Base-by-base conservation (phyloP, 2,888 invertebrate genomes). In the Ormyrus thymus region DNA sequence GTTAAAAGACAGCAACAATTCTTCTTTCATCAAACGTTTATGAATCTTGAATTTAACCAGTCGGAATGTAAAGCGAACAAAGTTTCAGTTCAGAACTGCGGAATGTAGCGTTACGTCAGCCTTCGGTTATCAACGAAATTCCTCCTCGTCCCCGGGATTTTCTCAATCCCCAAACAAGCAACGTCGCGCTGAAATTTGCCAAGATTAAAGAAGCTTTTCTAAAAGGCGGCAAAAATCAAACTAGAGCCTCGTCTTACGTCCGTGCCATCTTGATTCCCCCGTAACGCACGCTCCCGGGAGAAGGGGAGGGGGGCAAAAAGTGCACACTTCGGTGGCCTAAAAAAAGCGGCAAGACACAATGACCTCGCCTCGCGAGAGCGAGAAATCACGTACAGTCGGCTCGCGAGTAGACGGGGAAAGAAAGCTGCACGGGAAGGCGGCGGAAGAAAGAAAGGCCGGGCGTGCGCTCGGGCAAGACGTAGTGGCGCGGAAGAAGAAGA, bases 341-440 rank as follows among this genome's bases (percentile, higher is more conserved):
- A 79, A 79, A 79, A 65, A 13, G 43, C 15, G 50, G 6, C 7
- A 55, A 43, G 62, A 61, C 62, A 66, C 62, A 61, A 73, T 64
- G 76, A 69, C 58, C 69, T 9, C 58, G 29, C 29, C 29, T 10
- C 11, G 53, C 62, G 76, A 65, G 50, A 48, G 79, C 66, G 61
- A 80, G 55, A 76, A 80, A 80, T 76, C 80, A 80, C 80, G 80
- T 80, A 80, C 56, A 56, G 55, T 55, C n/a, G 15, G 64, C 9
- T 7, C 13, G 46, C 46, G 0, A 29, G 29, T 29, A 29, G 29
- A 29, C 15, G 64, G 46, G 48, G 62, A 9, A 15, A 51, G 9
- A 10, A 51, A 51, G 45, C 15, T n/a, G 66, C 29, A 7, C 48
- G 51, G 48, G 48, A 29, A 59, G 59, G 48, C 74, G 61, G 66